phyloP scores from a whole-genome alignment of 2,888 invertebrate genomes.

The Chrysina gloriosa region DNA sequence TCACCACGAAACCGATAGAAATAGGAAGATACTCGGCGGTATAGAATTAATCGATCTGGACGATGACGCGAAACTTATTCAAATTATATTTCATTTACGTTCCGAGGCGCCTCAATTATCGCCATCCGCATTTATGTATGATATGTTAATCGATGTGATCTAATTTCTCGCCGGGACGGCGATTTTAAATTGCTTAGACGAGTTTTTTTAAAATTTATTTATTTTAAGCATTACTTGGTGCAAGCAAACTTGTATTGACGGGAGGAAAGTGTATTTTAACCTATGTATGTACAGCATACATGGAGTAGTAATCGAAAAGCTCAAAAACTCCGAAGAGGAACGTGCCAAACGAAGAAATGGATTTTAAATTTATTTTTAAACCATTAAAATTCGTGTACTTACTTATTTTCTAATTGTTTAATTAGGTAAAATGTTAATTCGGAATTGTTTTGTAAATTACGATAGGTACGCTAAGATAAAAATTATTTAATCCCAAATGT shows the following conservation, averaged over 20 bases:
- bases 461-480: too few relatives aligned
- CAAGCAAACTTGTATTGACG: too few relatives aligned
- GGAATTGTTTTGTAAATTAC: conserved; percentile 21
- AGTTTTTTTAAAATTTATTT: background rate
- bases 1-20: conserved; percentile 84
- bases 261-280: too few relatives aligned
- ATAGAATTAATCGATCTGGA: conserved; percentile 56
- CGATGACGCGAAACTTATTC: background rate
- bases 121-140: conserved; percentile 2
- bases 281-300: too few relatives aligned
- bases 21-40: conserved; percentile 93
- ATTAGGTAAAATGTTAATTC: conserved; percentile 20
- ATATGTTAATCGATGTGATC: conserved; percentile 17
- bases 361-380: too few relatives aligned
- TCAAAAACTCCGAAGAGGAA: too few relatives aligned
- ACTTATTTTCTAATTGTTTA: background rate
- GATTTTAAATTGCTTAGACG: background rate
- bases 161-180: background rate
- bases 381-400: conserved; percentile 5
- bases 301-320: too few relatives aligned
- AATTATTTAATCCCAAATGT: background rate
- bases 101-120: conserved; percentile 16
- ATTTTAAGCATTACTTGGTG: too few relatives aligned
- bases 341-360: conserved; percentile 22
- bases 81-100: too few relatives aligned